Conservation (phyloP, 2,888 invertebrate genomes). For the Drosophila nr. perissopoda region DNA sequence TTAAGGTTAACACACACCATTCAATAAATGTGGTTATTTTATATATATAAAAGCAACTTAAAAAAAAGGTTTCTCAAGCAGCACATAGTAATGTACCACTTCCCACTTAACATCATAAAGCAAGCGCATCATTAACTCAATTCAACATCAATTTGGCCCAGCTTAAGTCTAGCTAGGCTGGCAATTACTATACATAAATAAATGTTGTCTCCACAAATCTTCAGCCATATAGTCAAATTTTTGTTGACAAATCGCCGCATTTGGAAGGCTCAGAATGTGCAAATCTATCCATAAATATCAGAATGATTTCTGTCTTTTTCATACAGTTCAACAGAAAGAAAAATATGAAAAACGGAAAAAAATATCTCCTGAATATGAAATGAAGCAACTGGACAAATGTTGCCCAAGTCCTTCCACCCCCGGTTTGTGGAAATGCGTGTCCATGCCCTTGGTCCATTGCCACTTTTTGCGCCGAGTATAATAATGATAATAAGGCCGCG, state of each 20-base stretch:
- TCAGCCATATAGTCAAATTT: background rate
- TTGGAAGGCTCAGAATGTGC: background rate
- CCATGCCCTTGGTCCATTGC: constrained; percentile 39
- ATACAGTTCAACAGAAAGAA: constrained; percentile 49
- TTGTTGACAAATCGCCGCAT: constrained; percentile 3
- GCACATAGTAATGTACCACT: background rate
- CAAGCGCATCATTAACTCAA: background rate
- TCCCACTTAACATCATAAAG: background rate
- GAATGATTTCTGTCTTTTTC: constrained; percentile 62
- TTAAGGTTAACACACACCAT: background rate
- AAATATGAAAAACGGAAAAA: constrained; percentile 50
- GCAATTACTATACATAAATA: background rate
- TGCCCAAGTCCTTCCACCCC: constrained; percentile 4
- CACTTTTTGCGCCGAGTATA: constrained; percentile 66
- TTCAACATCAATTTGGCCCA: background rate
- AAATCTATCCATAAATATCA: constrained; percentile 41
- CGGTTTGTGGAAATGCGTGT: constrained; percentile 3
- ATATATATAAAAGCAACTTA: background rate
- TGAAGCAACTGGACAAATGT: constrained; percentile 80
- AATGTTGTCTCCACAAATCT: background rate
- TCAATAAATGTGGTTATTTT: background rate
- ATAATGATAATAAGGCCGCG: constrained; percentile 78
- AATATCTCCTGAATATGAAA: constrained; percentile 77
- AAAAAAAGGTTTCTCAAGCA: background rate
- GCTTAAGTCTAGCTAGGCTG: background rate